These are phyloP conservation scores for Megalops atlanticus DNA, from an alignment of 2,113 vertebrate genomes.

Conservation along the genomic window DNA sequence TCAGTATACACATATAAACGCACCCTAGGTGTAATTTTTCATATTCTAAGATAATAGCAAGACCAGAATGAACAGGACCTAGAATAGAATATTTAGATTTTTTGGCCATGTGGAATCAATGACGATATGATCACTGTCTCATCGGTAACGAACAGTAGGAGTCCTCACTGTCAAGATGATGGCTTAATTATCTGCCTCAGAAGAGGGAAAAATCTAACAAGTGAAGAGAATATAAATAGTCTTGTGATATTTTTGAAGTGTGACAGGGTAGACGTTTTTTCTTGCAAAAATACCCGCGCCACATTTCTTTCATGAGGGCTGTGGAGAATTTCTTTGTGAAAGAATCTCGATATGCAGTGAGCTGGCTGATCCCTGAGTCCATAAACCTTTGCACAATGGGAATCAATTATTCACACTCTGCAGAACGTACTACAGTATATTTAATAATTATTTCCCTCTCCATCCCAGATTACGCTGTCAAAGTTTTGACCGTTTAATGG, in stretches of 20 bases:
- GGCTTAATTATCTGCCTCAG: neutral
- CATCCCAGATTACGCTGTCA: slow-evolving; percentile 17
- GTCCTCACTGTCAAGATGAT: neutral
- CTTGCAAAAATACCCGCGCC: neutral
- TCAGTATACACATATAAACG: no score
- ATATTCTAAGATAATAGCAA: no score
- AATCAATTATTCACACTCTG: neutral
- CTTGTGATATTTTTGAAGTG: no score
- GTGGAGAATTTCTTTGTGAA: no score
- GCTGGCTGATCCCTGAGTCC: neutral
- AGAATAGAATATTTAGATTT: no score
- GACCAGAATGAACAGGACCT: no score
- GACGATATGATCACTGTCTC: no score
- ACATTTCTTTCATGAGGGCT: neutral
- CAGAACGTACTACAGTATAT: slow-evolving; percentile 1
- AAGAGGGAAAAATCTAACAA: neutral
- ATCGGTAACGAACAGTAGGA: neutral
- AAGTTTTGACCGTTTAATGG: slow-evolving; percentile 17
- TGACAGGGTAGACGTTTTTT: neutral
- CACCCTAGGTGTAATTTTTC: no score
- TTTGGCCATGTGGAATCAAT: no score
- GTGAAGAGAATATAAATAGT: neutral
- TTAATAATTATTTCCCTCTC: neutral
- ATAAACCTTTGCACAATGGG: neutral
- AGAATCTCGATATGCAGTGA: no score